Conservation (phyloP, 2,888 invertebrate species). For the Sepioteuthis lessoniana region DNA sequence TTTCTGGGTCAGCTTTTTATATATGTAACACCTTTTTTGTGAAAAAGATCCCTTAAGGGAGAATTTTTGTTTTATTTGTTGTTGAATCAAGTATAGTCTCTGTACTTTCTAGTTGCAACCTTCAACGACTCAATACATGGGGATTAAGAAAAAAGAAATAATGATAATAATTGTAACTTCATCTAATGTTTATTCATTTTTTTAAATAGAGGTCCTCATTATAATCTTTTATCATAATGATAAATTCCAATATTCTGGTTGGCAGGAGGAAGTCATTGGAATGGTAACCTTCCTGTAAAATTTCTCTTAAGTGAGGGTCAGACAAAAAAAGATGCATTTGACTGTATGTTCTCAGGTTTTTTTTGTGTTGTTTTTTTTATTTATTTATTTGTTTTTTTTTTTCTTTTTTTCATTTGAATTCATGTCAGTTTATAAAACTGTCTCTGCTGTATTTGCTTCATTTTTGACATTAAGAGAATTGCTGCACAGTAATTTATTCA, state of each 20-base stretch:
- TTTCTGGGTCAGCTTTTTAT: not conserved
- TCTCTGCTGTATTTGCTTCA: not conserved
- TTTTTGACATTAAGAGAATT: not conserved
- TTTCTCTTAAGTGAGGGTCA: not conserved
- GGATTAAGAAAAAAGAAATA: not conserved
- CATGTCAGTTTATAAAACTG: not conserved
- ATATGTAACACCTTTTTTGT: not conserved
- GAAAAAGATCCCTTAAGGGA: not conserved
- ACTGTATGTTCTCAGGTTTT: not conserved
- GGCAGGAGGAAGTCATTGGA: not conserved
- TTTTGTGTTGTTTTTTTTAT: no score
- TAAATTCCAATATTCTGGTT: not conserved
- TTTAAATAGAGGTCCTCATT: not conserved
- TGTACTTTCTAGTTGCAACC: not conserved
- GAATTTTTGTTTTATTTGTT: not conserved
- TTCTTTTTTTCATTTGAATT: no score
- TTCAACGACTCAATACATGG: not conserved
- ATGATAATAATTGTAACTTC: not conserved
- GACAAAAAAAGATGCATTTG: not conserved
- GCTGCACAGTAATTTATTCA: not conserved
- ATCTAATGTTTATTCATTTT: not conserved
- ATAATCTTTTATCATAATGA: not conserved
- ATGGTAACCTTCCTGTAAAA: not conserved
- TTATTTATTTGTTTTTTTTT: no score
- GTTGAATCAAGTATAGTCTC: not conserved